A percentile compares a stretch with the other conserved stretches of the same genome.
phyloP scores from a whole-genome alignment of 2,113 vertebrate species.

The Cacatua alba region DNA sequence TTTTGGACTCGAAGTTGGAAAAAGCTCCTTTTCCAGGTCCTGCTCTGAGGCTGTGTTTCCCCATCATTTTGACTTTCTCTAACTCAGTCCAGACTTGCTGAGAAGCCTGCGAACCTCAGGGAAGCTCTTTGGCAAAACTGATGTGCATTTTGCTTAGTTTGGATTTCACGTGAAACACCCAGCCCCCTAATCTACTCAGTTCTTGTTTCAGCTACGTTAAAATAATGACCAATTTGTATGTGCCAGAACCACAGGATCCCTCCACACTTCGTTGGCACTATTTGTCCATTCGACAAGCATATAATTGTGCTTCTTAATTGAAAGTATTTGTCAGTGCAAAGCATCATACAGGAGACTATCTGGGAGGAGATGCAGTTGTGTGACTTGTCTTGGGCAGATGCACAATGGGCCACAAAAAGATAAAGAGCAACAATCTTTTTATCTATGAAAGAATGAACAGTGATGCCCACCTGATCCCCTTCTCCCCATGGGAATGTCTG shows the following conservation, averaged over 20 bases:
- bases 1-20: neutral
- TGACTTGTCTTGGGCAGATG: neutral
- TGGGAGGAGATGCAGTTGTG: neutral
- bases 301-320: neutral
- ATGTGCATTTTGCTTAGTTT: constrained; percentile 1
- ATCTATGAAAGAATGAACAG: neutral
- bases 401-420: neutral
- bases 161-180: neutral
- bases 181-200: neutral
- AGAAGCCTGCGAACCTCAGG: neutral
- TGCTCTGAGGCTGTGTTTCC: neutral
- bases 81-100: constrained; percentile 19
- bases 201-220: neutral
- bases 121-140: constrained; percentile 7
- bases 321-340: neutral
- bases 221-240: constrained; percentile 2
- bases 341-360: fast-evolving
- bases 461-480: neutral
- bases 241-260: neutral
- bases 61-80: neutral
- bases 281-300: neutral
- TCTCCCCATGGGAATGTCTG: neutral
- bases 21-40: neutral
- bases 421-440: neutral
- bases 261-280: neutral